phyloP scores from a whole-genome alignment of 2,888 invertebrate species.

The Zeuzera pyrina region DNA sequence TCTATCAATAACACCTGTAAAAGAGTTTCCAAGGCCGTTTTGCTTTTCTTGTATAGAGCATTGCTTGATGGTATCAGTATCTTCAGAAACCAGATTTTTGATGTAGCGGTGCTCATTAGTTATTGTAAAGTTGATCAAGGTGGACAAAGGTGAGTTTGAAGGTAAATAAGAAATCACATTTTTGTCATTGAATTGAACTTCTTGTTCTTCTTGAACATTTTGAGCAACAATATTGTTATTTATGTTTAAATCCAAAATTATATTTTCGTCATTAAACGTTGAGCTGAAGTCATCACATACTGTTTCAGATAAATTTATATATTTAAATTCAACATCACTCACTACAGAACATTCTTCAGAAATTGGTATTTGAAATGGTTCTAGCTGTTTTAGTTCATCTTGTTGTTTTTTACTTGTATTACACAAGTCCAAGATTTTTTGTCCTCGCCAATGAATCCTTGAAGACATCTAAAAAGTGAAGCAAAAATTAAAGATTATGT shows the following conservation, averaged over 20 bases:
- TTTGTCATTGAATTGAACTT: constrained; percentile 7
- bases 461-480: constrained; percentile 9
- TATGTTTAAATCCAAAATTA: constrained; percentile 3
- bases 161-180: constrained; percentile 4
- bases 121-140: constrained; percentile 5
- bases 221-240: constrained; percentile 6
- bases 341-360: constrained; percentile 8
- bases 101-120: constrained; percentile 7
- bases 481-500: too few relatives aligned
- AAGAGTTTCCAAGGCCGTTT: constrained; percentile 7
- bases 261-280: constrained; percentile 3
- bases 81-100: constrained; percentile 6
- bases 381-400: constrained; percentile 5
- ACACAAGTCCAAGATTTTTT: constrained; percentile 9
- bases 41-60: constrained; percentile 5
- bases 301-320: constrained; percentile 5
- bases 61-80: constrained; percentile 5
- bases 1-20: constrained; percentile 6
- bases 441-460: constrained; percentile 8
- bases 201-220: constrained; percentile 9
- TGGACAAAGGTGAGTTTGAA: constrained; percentile 1
- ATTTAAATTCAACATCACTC: constrained; percentile 7
- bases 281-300: constrained; percentile 7
- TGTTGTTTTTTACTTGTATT: constrained; percentile 8
- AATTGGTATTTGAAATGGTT: constrained; percentile 7